These are phyloP conservation scores for Microctenopoma stevenorrisi DNA, from an alignment of 2,797 vertebrate genomes.

Conservation along the genomic window DNA sequence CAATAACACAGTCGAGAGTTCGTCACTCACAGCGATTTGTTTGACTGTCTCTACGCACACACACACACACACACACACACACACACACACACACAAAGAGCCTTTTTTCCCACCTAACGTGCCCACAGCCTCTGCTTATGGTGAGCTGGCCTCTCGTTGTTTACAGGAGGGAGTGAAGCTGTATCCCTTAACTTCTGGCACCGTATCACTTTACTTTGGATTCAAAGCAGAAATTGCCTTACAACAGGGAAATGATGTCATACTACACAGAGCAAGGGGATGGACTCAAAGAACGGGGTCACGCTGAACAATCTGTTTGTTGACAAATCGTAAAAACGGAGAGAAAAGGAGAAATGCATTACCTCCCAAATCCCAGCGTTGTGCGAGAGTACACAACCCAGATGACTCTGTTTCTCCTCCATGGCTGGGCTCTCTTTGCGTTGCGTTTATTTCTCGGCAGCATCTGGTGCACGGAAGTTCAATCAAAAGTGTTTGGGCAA, in stretches of 20 bases:
- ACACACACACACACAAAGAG: slow-evolving; percentile 20
- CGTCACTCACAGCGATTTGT: slow-evolving; percentile 36
- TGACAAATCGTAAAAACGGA: slow-evolving; percentile 59
- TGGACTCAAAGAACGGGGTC: slow-evolving; percentile 37
- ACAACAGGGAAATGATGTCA: slow-evolving; percentile 60
- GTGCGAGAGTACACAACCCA: slow-evolving; percentile 50
- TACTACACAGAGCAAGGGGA: slow-evolving; percentile 9
- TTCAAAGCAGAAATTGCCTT: slow-evolving; percentile 55
- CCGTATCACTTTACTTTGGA: slow-evolving; percentile 39
- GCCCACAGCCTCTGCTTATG: slow-evolving; percentile 20
- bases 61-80: slow-evolving; percentile 28
- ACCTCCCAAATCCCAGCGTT: slow-evolving; percentile 50
- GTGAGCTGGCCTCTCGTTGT: slow-evolving; percentile 48
- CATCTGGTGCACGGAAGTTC: slow-evolving; percentile 39
- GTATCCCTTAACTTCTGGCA: slow-evolving; percentile 55
- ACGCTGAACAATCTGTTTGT: slow-evolving; percentile 51
- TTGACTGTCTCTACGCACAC: slow-evolving; percentile 37
- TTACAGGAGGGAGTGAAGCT: slow-evolving; percentile 57
- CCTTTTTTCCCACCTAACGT: slow-evolving; percentile 28
- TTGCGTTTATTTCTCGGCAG: slow-evolving; percentile 14
- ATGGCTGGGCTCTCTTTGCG: slow-evolving; percentile 24
- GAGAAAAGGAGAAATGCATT: slow-evolving; percentile 44
- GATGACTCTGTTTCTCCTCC: slow-evolving; percentile 48
- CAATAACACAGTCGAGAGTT: slow-evolving; percentile 34
- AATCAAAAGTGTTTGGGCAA: slow-evolving; percentile 38